phyloP scores from a whole-genome alignment of 2,797 vertebrate genomes.

The Trachurus trachurus region DNA sequence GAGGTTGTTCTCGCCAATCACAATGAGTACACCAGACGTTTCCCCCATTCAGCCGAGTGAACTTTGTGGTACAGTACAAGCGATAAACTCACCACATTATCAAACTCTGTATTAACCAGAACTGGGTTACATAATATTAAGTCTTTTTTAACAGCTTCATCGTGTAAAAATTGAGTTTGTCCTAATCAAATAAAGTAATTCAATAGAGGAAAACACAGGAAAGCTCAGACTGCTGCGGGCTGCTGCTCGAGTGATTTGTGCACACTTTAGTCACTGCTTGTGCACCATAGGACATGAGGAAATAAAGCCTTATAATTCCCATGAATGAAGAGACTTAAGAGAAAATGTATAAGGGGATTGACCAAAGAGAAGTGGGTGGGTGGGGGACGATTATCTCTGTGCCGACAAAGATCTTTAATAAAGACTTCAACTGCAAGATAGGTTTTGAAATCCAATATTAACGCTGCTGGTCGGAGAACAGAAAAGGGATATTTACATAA shows the following conservation, averaged over 20 bases:
- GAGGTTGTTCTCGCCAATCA: constrained; percentile 60
- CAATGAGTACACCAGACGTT: constrained; percentile 61
- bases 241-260: neutral
- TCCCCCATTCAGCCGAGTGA: constrained; percentile 46
- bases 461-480: neutral
- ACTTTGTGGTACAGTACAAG: constrained; percentile 38
- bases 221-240: neutral
- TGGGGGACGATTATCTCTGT: neutral
- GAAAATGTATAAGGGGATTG: neutral
- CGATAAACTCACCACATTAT: constrained; percentile 29
- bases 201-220: constrained; percentile 4
- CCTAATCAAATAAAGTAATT: constrained; percentile 17
- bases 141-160: neutral
- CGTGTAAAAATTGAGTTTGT: neutral
- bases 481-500: neutral
- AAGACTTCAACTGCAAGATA: neutral
- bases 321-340: neutral
- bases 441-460: neutral
- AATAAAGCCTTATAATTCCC: neutral
- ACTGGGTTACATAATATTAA: constrained; percentile 24
- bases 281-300: no score
- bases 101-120: constrained; percentile 24
- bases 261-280: neutral
- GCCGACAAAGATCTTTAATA: neutral
- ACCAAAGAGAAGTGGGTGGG: neutral